These are phyloP conservation scores for Hartigia nigra DNA, from an alignment of 2,888 invertebrate species.

Conservation along the genomic window DNA sequence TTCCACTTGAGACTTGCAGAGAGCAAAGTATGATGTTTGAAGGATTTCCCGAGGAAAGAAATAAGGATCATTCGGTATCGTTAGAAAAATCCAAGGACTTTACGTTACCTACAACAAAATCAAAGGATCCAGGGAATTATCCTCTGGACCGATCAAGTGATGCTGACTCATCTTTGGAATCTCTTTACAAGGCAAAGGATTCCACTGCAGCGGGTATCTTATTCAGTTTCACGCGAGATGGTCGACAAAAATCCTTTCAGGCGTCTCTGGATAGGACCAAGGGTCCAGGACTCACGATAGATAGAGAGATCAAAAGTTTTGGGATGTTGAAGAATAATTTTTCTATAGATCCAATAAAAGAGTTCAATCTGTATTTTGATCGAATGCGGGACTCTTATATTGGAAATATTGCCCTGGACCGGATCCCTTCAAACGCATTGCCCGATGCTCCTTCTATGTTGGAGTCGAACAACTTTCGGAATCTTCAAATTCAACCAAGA, in stretches of 20 bases:
- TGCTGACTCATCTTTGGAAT: constrained; percentile 37
- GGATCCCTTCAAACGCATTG: constrained; percentile 44
- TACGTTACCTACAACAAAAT: constrained; percentile 30
- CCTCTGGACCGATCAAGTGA: constrained; percentile 39
- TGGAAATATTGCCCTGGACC: constrained; percentile 43
- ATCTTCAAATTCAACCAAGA: constrained; percentile 49
- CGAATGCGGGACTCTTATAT: constrained; percentile 44
- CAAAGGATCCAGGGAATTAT: constrained; percentile 36
- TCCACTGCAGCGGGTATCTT: background rate
- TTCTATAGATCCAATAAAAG: constrained; percentile 51
- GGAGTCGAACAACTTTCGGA: constrained; percentile 47
- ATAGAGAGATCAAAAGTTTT: constrained; percentile 51
- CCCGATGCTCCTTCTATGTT: constrained; percentile 44
- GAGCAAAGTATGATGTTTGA: constrained; percentile 33
- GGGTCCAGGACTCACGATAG: constrained; percentile 45
- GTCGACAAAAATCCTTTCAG: constrained; percentile 17
- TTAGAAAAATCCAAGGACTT: constrained; percentile 47
- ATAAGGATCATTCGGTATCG: constrained; percentile 38
- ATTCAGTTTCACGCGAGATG: constrained; percentile 8
- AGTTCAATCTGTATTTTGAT: constrained; percentile 51
- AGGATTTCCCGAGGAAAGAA: constrained; percentile 35
- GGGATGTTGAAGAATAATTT: constrained; percentile 45
- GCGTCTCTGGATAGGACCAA: constrained; percentile 43
- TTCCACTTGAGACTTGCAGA: constrained; percentile 24
- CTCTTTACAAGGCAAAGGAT: constrained; percentile 9